phyloP scores from a whole-genome alignment of 2,797 vertebrate species.

The Rhinogobio ventralis region DNA sequence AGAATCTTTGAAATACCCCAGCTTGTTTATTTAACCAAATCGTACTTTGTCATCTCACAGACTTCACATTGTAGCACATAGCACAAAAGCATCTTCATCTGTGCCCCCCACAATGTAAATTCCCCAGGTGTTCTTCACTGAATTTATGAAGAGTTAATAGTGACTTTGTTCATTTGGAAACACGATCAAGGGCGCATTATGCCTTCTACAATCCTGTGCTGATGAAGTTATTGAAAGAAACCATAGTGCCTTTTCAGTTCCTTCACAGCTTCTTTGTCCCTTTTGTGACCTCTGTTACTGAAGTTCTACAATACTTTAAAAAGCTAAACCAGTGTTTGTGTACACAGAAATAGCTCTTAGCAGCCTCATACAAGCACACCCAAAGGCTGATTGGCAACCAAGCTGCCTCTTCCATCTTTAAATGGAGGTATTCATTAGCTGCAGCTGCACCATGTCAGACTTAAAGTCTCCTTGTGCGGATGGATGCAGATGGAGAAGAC shows the following conservation, averaged over 20 bases:
- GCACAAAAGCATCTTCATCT: conserved; percentile 33
- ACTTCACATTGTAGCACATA: conserved; percentile 5
- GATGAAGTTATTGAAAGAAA: conserved; percentile 38
- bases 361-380: conserved; percentile 51
- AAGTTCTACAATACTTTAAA: conserved; percentile 42
- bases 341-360: conserved; percentile 53
- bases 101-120: neutral
- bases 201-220: conserved; percentile 47
- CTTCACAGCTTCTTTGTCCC: conserved; percentile 46
- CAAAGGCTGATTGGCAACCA: conserved; percentile 59
- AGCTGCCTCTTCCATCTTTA: conserved; percentile 51
- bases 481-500: conserved; percentile 62
- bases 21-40: conserved; percentile 10
- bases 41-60: conserved; percentile 11
- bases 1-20: conserved; percentile 14
- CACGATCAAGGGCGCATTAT: conserved; percentile 52
- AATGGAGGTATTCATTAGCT: conserved; percentile 65
- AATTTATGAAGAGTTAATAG: conserved; percentile 41
- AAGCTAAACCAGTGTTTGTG: conserved; percentile 53
- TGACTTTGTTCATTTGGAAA: conserved; percentile 45
- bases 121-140: conserved; percentile 40
- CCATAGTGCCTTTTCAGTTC: conserved; percentile 20
- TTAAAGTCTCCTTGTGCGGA: conserved; percentile 60
- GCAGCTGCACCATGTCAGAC: conserved; percentile 62
- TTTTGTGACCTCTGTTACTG: conserved; percentile 33